These are phyloP conservation scores for Cistogaster globosa DNA, from an alignment of 2,888 invertebrate species.

Conservation along the genomic window DNA sequence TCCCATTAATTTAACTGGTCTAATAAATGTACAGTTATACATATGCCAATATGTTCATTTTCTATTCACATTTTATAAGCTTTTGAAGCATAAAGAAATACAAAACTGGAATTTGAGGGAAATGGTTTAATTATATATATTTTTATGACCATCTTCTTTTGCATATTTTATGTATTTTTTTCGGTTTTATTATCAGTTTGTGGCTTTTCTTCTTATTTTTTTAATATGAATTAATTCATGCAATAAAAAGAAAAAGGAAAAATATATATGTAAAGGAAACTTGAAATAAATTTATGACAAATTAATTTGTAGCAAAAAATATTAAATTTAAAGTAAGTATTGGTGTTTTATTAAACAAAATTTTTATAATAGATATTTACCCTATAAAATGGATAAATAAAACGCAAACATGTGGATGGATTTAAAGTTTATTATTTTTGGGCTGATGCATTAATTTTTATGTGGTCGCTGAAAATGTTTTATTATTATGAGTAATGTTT, in stretches of 20 bases:
- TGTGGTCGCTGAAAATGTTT: too few relatives aligned
- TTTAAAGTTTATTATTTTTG: too few relatives aligned
- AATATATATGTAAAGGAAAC: background rate
- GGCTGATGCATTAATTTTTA: too few relatives aligned
- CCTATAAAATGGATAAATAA: background rate
- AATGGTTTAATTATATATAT: constrained; percentile 46
- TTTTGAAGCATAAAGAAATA: background rate
- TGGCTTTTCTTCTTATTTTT: background rate
- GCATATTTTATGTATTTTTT: too few relatives aligned
- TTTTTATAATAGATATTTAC: background rate
- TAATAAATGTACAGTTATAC: too few relatives aligned
- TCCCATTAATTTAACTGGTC: too few relatives aligned
- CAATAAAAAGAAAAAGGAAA: background rate
- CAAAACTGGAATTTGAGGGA: background rate
- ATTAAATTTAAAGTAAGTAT: constrained; percentile 11
- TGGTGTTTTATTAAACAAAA: constrained; percentile 9
- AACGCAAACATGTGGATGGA: too few relatives aligned
- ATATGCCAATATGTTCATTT: background rate
- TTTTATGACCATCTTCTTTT: constrained; percentile 13
- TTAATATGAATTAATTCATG: constrained; percentile 19
- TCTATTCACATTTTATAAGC: constrained; percentile 14
- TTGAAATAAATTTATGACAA: constrained; percentile 37
- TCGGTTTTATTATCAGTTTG: too few relatives aligned
- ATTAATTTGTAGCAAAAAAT: constrained; percentile 39
- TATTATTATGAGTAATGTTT: too few relatives aligned